Percentiles rank a stretch among this genome's conserved stretches.
phyloP scores from a whole-genome alignment of 2,113 vertebrate genomes.

The Oreocharis arfaki region DNA sequence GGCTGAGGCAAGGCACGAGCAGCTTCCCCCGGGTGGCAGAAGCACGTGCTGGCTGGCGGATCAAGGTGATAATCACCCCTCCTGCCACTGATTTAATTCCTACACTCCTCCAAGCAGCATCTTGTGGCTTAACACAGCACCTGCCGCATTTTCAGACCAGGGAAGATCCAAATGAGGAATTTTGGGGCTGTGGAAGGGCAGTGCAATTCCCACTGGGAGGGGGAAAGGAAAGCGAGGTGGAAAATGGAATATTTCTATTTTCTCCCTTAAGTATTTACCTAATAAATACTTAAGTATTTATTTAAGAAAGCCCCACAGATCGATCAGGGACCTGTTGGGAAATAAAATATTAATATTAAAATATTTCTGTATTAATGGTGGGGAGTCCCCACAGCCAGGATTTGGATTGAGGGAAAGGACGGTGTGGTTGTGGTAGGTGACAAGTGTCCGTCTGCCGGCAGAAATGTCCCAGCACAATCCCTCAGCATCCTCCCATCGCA shows the following conservation, averaged over 20 bases:
- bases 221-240: not conserved
- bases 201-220: not conserved
- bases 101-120: not conserved
- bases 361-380: not conserved
- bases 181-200: not conserved
- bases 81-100: not conserved
- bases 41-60: not conserved
- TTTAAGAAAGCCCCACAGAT: not conserved
- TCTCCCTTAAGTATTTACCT: not conserved
- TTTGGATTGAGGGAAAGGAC: not conserved
- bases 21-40: not conserved
- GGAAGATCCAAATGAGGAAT: not conserved
- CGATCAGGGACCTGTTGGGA: not conserved
- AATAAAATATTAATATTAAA: not conserved
- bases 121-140: not conserved
- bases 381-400: not conserved
- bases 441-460: not conserved
- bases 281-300: too few species aligned
- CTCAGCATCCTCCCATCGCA: not conserved
- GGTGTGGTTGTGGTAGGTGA: fast-evolving
- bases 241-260: not conserved
- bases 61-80: not conserved
- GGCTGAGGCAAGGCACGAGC: not conserved
- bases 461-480: not conserved
- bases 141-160: not conserved